These are phyloP conservation scores for Equus przewalskii DNA, from an alignment of 2,113 vertebrate species.

Conservation along the genomic window DNA sequence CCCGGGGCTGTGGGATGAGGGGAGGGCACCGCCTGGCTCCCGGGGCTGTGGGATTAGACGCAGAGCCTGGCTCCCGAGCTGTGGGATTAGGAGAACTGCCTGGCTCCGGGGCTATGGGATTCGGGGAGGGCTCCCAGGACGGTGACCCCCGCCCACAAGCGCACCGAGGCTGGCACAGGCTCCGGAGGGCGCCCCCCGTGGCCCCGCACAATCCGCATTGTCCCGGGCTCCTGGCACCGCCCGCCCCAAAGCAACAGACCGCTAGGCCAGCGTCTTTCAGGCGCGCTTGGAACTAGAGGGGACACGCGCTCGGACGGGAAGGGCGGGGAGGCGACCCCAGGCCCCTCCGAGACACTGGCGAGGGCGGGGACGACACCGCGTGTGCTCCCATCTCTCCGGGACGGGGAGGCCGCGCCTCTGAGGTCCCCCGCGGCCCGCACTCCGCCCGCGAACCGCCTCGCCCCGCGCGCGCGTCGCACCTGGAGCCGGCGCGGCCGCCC, in stretches of 20 bases:
- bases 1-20: not conserved
- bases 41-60: not conserved
- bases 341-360: not conserved
- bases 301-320: not conserved
- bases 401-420: not conserved
- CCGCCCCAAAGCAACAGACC: not conserved
- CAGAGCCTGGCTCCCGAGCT: too few species aligned
- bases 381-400: not conserved
- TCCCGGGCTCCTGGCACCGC: not conserved
- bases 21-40: not conserved
- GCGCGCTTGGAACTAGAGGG: not conserved
- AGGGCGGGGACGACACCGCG: not conserved
- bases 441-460: not conserved
- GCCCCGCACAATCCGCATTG: not conserved
- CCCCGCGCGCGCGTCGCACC: conserved; percentile 84
- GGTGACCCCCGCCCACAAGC: not conserved
- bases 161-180: not conserved
- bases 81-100: not conserved
- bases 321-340: not conserved
- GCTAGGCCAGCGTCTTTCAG: not conserved
- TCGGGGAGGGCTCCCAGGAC: not conserved
- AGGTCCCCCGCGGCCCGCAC: not conserved
- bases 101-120: not conserved
- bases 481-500: conserved; percentile 89
- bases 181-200: too few species aligned